Evolutionary conservation across 2,888 invertebrate species (phyloP).

Genomic region (Drosophila aldrichi): DNA sequence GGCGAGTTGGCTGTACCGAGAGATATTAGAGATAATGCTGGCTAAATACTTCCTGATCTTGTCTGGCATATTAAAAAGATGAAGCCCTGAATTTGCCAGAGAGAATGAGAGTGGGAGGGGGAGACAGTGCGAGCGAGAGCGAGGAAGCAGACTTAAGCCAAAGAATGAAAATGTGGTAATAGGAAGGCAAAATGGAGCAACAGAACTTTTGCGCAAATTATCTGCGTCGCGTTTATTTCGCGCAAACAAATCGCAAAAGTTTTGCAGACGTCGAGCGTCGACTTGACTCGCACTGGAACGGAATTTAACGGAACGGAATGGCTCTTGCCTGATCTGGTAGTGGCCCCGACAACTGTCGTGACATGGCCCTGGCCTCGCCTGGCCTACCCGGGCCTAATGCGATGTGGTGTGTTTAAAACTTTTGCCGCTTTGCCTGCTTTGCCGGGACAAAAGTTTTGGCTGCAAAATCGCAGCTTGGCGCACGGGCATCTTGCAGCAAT

Average conservation of each 20-base stretch:
- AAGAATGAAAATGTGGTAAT: conserved; percentile 41
- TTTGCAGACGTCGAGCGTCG: conserved; percentile 60
- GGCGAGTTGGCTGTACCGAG: background rate
- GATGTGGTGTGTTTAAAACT: conserved; percentile 64
- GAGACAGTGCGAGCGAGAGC: background rate
- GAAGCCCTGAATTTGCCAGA: background rate
- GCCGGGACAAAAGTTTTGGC: conserved; percentile 61
- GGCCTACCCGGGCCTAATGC: background rate
- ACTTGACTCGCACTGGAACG: conserved; percentile 30
- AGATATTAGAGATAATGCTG: background rate
- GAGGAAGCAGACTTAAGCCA: conserved; percentile 2
- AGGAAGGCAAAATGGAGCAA: conserved; percentile 25
- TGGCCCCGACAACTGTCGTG: conserved; percentile 39
- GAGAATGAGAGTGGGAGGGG: no score
- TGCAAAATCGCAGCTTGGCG: conserved; percentile 40
- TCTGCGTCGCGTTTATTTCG: conserved; percentile 78
- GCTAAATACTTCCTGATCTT: conserved; percentile 1
- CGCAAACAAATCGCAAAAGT: conserved; percentile 78
- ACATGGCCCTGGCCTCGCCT: conserved; percentile 15
- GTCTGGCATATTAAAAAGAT: background rate
- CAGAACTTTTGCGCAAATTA: conserved; percentile 73
- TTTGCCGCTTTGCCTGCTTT: conserved; percentile 51
- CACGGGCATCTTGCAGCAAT: conserved; percentile 75
- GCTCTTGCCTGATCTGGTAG: conserved; percentile 36
- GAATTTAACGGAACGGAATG: conserved; percentile 29